Evolutionary conservation across 1,140 invertebrate species (phyloP), one percentile per base, ranked within the genome.

Genomic region (Lordiphosa mommai): DNA sequence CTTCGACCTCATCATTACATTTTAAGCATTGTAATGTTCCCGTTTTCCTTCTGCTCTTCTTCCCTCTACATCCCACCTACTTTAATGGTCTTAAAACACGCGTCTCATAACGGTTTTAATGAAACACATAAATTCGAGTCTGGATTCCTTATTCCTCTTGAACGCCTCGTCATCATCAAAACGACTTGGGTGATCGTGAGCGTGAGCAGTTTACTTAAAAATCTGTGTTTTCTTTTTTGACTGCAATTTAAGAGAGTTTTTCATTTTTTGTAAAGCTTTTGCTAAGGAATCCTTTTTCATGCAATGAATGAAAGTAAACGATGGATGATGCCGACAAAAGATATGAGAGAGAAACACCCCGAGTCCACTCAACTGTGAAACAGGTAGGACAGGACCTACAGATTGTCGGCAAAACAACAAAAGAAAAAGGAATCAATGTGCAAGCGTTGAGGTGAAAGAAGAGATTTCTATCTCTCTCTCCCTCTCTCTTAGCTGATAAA

Each of bases 361-460:
- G 60, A 72, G 72, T 63, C 68, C 74, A 80, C 69, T 77, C 77
- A 84, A 84, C 77, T 82, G 77, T 61, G 72, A 76, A 82, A 82
- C 77, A 82, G 77, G 77, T 82, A 82, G 47, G 34, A 51, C 47
- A 60, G 56, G 36, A 40, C 4, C 0, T 61, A 58, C 47, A 51
- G 48, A 34, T 40, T 57, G 72, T 74, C 74, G 74, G 74, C 68
- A 82, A 82, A 80, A 82, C 76, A 76, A 80, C 74, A 80, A 80
- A 80, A 55, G 41, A 27, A 43, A 67, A 58, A 32, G 44, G 57
- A 50, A 23, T 23, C 16, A 17, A 1, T 17, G 16, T 17, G 44
- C 61, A 30, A 66, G 51, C 30, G 30, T 69, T 41, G 60, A 50
- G 56, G 76, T 74, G 70, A 79, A 79, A 68, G 47, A 80, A 44